These are phyloP conservation scores for Gymnorhina tibicen DNA, from an alignment of 2,113 vertebrate genomes.

Conservation along the genomic window DNA sequence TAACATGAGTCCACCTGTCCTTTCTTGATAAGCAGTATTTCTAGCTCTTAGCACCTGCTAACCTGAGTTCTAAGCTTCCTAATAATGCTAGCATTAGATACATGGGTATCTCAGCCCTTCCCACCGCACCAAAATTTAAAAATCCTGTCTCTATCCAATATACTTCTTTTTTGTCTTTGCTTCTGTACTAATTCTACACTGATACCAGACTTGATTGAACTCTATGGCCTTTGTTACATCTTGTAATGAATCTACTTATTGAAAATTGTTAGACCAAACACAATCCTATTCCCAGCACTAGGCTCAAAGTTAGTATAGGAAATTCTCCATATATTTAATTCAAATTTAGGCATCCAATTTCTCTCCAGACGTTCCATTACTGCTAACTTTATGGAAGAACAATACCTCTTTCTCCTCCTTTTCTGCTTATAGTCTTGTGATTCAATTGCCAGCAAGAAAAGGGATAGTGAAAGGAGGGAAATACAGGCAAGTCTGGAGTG, in stretches of 20 bases:
- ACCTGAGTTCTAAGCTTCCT: background rate
- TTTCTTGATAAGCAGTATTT: background rate
- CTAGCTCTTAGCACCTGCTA: background rate
- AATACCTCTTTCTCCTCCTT: background rate
- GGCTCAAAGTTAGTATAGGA: background rate
- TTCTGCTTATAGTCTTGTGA: background rate
- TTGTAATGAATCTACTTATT: background rate
- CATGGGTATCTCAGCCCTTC: background rate
- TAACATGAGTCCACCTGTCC: background rate
- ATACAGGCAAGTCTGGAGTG: background rate
- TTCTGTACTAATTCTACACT: background rate
- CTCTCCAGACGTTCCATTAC: background rate
- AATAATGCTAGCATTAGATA: background rate
- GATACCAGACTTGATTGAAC: background rate
- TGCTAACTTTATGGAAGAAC: background rate
- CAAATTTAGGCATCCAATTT: background rate
- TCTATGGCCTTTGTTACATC: background rate
- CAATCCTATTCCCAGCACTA: background rate
- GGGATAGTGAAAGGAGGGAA: background rate
- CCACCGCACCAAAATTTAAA: background rate
- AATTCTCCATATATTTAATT: background rate
- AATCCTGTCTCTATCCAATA: background rate
- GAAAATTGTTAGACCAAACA: background rate
- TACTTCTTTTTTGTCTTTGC: background rate
- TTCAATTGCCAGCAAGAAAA: background rate